Base-by-base conservation (phyloP, 2,888 invertebrate genomes). In the Coenonympha arcania region DNA sequence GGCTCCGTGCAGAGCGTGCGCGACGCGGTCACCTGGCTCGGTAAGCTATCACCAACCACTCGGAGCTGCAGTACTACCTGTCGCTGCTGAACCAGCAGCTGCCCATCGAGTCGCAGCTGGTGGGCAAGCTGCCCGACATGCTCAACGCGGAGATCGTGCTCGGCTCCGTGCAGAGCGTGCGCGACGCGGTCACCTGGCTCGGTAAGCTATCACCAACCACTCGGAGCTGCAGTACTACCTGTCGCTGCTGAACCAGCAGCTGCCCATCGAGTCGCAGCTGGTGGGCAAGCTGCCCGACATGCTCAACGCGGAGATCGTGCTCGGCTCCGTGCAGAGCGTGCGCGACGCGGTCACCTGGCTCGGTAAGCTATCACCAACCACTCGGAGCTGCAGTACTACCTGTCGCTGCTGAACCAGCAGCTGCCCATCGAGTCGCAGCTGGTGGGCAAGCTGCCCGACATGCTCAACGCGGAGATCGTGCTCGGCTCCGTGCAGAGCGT, bases 161-260 rank as follows among this genome's bases (percentile, higher is more conserved):
- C 6, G 99, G 99, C 0, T 96, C 96, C 0, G 93, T 99, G 42
- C 93, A 94, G 79, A 81, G 74, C 71, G 90, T 98, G 0, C 87
- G 93, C 40, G 97, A 98, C 65, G 97, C 96, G 0, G 94, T 96
- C 43, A 93, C 93, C 0, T 98, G 98, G 98, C 85, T 98, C 0
- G 95, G 95, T 55, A n/a, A 73, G 79, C n/a, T n/a, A 98, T 99
- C 46, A 99, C 99, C 0, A 99, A 99, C 76, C 99, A 99, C 84
- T 96, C 96, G 56, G 99, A 99, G 79, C 89, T 99, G 6, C 98
- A 99, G 67, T 99, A 98, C 81, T 99, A 99, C 80, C 87, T 99
- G 16, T 99, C 98, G 0, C 88, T 99, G 11, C 89, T 99, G 58
- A 99, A 99, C 85, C 99, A 99, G 74, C 99, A 99, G 73, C 84